Base-by-base conservation (phyloP, 2,113 vertebrate genomes). In the Isichthys henryi region DNA sequence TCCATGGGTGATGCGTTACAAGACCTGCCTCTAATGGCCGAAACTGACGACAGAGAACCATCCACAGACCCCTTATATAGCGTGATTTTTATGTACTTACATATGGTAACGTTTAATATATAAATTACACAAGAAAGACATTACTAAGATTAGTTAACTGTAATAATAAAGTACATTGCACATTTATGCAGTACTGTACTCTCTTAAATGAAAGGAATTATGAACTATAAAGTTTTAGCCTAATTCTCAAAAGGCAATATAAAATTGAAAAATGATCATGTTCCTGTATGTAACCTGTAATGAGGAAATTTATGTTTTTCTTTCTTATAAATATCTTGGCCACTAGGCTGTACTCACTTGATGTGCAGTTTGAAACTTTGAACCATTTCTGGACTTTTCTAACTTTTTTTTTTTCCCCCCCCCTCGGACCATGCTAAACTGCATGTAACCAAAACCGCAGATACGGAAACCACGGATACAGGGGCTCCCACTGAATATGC, bases 401-500 rank as follows among this genome's bases (percentile, higher is more conserved):
- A 39, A 39, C 39, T 1, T 39, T 82, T 39, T 45, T 82, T 53
- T 53, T 5, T 0, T 17, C 17, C 3, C 3, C 3, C 52, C 52
- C 53, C 5, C 19, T 17, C 7, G 7, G 21, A 23, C 7, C 58
- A 66, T 10, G 58, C 62, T 66, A 66, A 66, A 66, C 62, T 27
- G n/a, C 7, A 45, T 23, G 1, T 48, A 83, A 48, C 45, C 23
- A 19, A 92, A 95, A 95, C 94, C 94, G 94, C 94, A 94, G 94
- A 94, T 94, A 94, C n/a, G 93, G 95, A 94, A 93, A 93, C 93
- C n/a, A 13, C 1, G 3, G 62, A 70, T 70, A 13, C 27, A 13
- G 62, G 62, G 8, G 27, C 9, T 27, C n/a, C n/a, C n/a, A 13
- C 27, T 70, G n/a, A 31, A 70, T 31, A 70, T n/a, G 56, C 56